Percentiles rank a stretch among this genome's conserved stretches.
phyloP scores from a whole-genome alignment of 2,888 invertebrate species.

The Calliopum simillimum region DNA sequence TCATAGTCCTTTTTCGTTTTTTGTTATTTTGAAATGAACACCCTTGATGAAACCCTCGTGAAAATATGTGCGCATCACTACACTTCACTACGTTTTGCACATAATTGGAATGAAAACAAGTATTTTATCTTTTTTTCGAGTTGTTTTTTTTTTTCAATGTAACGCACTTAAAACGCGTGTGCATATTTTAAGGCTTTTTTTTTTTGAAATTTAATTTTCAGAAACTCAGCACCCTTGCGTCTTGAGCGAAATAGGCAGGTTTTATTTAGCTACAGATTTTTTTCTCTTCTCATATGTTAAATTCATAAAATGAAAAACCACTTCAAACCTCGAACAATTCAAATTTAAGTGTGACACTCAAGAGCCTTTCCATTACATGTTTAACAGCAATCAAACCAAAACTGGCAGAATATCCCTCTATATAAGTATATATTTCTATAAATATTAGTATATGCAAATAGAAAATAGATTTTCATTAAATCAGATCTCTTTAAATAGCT shows the following conservation, averaged over 20 bases:
- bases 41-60: no score
- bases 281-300: conserved; percentile 45
- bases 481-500: no score
- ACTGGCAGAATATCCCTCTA: no score
- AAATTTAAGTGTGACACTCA: conserved; percentile 44
- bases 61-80: no score
- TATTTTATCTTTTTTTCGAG: not conserved
- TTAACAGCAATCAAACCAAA: no score
- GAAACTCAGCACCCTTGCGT: not conserved
- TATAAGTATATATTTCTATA: no score
- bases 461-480: no score
- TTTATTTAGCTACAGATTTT: not conserved
- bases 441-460: no score
- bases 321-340: conserved; percentile 46
- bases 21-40: no score
- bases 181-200: not conserved
- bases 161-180: conserved; percentile 37
- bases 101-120: conserved; percentile 34
- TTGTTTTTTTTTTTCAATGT: not conserved
- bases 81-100: conserved; percentile 15
- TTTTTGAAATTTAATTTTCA: not conserved
- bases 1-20: no score
- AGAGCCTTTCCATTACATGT: no score
- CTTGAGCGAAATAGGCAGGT: no score
- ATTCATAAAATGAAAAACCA: conserved; percentile 54